Evolutionary conservation across 2,888 invertebrate genomes (phyloP), one percentile per base, ranked within the genome.

Genomic region (Digitonthophagus gazella): DNA sequence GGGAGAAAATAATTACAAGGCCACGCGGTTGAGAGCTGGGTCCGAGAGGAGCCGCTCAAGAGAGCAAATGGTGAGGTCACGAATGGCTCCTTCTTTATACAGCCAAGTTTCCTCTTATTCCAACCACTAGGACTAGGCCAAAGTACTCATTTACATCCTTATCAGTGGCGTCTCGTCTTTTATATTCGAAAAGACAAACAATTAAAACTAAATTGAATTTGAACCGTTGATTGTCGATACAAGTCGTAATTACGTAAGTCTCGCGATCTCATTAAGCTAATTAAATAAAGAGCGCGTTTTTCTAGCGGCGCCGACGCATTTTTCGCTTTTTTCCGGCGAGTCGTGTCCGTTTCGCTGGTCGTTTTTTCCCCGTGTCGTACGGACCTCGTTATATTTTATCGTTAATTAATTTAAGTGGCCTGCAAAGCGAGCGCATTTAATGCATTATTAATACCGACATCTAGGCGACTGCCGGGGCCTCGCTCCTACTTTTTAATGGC

Each of bases 1-100:
- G 61, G 79, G 80, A 80, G 81, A 82, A 82, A 83, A 83, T 83
- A 83, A 83, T 83, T 82, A 81, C 82, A 82, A 83, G 82, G 82
- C 81, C 82, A 80, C 28, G 28, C n/a, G n/a, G n/a, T n/a, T n/a
- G 28, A 6, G 28, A 44, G 28, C 11, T 44, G 28, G 28, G 76
- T 66, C 65, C 66, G 68, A 65, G 61, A 20, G 19, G 61, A 64
- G 66, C 69, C 64, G 74, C 72, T 73, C 70, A 72, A 71, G 28
- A 44, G 11, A 44, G 28, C 28, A 44, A 44, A 44, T 44, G 28
- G 74, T 75, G 74, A 75, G 74, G 74, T 75, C 74, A 74, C 73
- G 72, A 72, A 15, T 66, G n/a, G n/a, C n/a, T n/a, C n/a, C n/a
- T n/a, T n/a, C n/a, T n/a, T n/a, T n/a, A n/a, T n/a, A n/a, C n/a